Base-by-base conservation (phyloP, 2,797 vertebrate genomes). In the Xenopus petersii region DNA sequence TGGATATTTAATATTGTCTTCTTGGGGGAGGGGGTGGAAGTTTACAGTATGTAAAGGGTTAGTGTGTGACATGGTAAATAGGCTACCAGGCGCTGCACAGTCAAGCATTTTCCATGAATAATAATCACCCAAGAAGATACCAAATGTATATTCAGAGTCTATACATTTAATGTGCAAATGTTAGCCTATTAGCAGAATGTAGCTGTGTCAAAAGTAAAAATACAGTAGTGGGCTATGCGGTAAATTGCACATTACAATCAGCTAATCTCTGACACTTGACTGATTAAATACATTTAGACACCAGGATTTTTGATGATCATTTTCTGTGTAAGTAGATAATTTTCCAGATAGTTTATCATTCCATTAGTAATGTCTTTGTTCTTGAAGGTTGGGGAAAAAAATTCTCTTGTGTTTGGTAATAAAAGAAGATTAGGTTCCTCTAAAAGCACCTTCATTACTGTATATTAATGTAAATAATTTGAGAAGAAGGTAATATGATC, bases 311-410 rank as follows among this genome's bases (percentile, higher is more conserved):
- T 60, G 17, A 26, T 60, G 10, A 60, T 60, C 17, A 1, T 9
- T 26, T 60, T 60, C 17, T 60, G 21, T 60, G 24, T 60, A 60
- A 60, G 17, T 24, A 24, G 17, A 24, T 60, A 8, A 60, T 24
- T 24, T 26, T 60, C 58, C 58, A 60, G n/a, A 56, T 56, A 56
- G 9, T 60, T 60, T 60, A 60, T 60, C 58, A 60, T 60, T 60
- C 12, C 9, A 11, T 26, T 60, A 60, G 9, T 12, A 60, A 56
- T 56, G 55, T 16, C 55, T 56, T 56, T 16, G 55, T 26, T 60
- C 17, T 24, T 24, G 21, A 60, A 60, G 21, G 58, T 60, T 2
- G 21, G 12, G 24, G 17, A 60, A 60, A 26, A 24, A 9, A 24
- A 24, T 60, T 60, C 58, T 60, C 58, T 60, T 60, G 58, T 60